Evolutionary conservation across 2,888 invertebrate genomes (phyloP).

Genomic region (Diploptera punctata): DNA sequence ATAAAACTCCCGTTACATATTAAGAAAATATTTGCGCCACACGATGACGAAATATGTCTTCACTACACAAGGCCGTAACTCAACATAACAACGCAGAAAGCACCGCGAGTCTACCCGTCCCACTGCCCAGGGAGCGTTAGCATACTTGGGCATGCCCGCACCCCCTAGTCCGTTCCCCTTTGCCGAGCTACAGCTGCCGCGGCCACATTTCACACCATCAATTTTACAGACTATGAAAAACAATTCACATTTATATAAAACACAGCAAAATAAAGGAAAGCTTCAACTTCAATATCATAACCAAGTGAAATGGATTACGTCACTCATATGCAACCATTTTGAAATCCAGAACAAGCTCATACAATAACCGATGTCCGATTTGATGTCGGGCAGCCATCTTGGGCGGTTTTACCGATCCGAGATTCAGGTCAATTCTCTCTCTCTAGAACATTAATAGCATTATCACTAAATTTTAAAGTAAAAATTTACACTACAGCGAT

Average conservation of each 20-base stretch:
- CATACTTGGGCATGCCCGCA: constrained; percentile 39
- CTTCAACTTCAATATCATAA: constrained; percentile 27
- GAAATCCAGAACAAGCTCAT: constrained; percentile 25
- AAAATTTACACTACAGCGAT: background rate
- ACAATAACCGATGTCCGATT: constrained; percentile 9
- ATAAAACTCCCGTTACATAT: no score
- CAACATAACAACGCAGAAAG: constrained; percentile 30
- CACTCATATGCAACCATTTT: constrained; percentile 28
- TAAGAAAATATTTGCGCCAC: background rate
- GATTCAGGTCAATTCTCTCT: constrained; percentile 34
- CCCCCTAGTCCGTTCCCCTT: constrained; percentile 30
- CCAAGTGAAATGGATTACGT: constrained; percentile 24
- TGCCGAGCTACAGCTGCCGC: constrained; percentile 25
- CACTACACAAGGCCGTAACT: constrained; percentile 10
- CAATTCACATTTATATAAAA: background rate
- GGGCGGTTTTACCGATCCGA: constrained; percentile 43
- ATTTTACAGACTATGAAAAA: constrained; percentile 17
- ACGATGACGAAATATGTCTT: constrained; percentile 19
- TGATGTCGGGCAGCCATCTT: constrained; percentile 54
- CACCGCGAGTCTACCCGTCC: constrained; percentile 31
- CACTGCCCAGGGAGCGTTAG: constrained; percentile 38
- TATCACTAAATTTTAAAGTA: background rate
- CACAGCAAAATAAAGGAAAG: constrained; percentile 5
- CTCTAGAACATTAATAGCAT: background rate
- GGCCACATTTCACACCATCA: constrained; percentile 27